phyloP scores from a whole-genome alignment of 2,888 invertebrate genomes.

The Drosophila mayaguana region DNA sequence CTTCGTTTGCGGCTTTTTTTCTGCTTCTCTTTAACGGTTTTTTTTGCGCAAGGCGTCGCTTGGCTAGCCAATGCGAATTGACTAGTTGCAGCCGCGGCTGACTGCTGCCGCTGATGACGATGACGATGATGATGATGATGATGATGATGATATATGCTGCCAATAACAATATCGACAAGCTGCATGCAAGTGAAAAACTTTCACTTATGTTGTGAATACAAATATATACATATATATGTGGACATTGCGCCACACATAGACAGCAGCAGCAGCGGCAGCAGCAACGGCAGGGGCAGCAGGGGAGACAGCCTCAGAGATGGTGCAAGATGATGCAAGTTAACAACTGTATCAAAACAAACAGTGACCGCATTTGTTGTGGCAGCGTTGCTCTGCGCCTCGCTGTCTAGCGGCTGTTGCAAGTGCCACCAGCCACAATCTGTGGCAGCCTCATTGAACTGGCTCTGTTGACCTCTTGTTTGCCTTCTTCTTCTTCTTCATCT shows the following conservation, averaged over 20 bases:
- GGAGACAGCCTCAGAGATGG: conserved; percentile 27
- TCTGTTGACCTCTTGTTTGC: conserved; percentile 61
- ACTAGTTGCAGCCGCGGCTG: conserved; percentile 40
- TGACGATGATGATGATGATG: conserved; percentile 38
- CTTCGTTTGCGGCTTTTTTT: conserved; percentile 63
- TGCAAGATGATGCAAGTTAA: conserved; percentile 48
- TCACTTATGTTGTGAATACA: conserved; percentile 59
- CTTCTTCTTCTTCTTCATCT: background rate
- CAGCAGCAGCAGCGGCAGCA: background rate
- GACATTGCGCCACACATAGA: conserved; percentile 66
- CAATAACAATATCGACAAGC: conserved; percentile 39
- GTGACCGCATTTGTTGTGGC: conserved; percentile 54
- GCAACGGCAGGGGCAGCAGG: background rate
- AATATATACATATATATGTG: conserved; percentile 29
- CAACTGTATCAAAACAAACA: conserved; percentile 44
- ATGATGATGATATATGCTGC: conserved; percentile 63
- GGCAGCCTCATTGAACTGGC: conserved; percentile 25
- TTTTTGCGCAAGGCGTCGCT: conserved; percentile 54
- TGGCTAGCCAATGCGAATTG: conserved; percentile 58
- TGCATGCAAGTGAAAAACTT: conserved; percentile 78
- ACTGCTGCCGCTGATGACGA: conserved; percentile 44
- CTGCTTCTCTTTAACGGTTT: conserved; percentile 25
- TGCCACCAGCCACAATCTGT: conserved; percentile 19
- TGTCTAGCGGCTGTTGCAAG: conserved; percentile 31
- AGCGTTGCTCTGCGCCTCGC: conserved; percentile 27